Evolutionary conservation across 2,888 invertebrate genomes (phyloP).

Genomic region (Sthenelais limicola): DNA sequence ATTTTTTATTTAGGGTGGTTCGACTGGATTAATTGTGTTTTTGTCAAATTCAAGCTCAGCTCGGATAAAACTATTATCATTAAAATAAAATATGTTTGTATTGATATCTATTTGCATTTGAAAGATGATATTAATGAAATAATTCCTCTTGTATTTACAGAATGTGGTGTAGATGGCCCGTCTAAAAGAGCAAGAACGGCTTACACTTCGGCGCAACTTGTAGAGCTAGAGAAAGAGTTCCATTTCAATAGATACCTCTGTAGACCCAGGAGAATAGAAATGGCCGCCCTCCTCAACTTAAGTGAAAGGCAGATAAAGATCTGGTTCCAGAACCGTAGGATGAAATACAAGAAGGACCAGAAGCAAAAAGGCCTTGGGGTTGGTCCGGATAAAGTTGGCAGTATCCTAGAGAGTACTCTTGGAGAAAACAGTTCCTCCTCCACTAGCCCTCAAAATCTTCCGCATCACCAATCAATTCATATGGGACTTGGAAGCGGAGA

Average conservation of each 20-base stretch:
- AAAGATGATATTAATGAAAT: background rate
- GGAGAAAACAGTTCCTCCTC: background rate
- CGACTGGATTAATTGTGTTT: no score
- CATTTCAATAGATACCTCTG: slow-evolving; percentile 83
- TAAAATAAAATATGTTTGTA: no score
- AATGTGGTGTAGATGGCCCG: slow-evolving; percentile 21
- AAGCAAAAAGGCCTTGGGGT: slow-evolving; percentile 44
- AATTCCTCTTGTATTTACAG: background rate
- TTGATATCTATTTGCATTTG: no score
- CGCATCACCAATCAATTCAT: background rate
- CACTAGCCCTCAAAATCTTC: background rate
- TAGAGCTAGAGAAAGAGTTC: slow-evolving; percentile 87
- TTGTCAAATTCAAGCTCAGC: no score
- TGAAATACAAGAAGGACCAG: slow-evolving; percentile 72
- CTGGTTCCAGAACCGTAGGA: slow-evolving; percentile 89
- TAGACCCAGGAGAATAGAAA: slow-evolving; percentile 83
- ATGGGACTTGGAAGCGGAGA: background rate
- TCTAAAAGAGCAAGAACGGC: slow-evolving; percentile 81
- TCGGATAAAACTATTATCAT: no score
- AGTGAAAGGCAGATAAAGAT: slow-evolving; percentile 90
- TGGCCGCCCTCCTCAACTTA: slow-evolving; percentile 81
- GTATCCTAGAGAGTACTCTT: background rate
- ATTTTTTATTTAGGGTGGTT: no score
- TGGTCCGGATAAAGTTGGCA: background rate
- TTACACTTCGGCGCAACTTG: slow-evolving; percentile 85